Evolutionary conservation across 2,113 vertebrate species (phyloP), one percentile per base, ranked within the genome.

Genomic region (Hassar affinis): DNA sequence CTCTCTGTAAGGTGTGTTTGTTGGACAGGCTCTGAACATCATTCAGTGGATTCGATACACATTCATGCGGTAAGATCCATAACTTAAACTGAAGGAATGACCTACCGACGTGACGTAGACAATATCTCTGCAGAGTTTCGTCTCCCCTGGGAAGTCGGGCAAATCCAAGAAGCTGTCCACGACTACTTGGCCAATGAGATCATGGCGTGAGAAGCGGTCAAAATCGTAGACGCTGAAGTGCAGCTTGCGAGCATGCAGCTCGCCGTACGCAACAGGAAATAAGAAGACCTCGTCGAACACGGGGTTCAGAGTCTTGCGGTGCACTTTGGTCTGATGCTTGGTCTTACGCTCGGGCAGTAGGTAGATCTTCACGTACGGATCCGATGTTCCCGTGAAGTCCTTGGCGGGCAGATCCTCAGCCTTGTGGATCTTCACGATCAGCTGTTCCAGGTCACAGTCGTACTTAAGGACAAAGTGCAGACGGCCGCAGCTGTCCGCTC

Each of bases 151-250:
- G 92, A 99, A 98, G 93, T 99, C 98, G 0, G 96, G 93, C 90
- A 99, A 95, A 87, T 99, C 98, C 92, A 99, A 92, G 94, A 99
- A 99, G 94, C 97, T 97, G 92, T 99, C 98, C 91, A 99, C 96
- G 89, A 98, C 94, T 91, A 99, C 96, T 89, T 99, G 98, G 84
- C 98, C 98, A 20, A 99, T 99, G 90, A 99, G 90, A 87, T 99
- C 98, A 33, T 99, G 98, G 78, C 98, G 96, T 78, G 98, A 96
- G 93, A 99, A 99, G 89, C 98, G 95, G 94, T 99, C 98, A 90
- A 99, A 99, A 94, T 99, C 98, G 77, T 99, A 99, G 61, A 99
- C 96, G 75, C 97, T 99, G 93, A 99, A 99, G 93, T 99, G 98
- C 86, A 99, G 96, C 90, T 98, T 99, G 76, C 97, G 95, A 6